phyloP scores from a whole-genome alignment of 2,797 vertebrate species.

The Protonibea diacanthus region DNA sequence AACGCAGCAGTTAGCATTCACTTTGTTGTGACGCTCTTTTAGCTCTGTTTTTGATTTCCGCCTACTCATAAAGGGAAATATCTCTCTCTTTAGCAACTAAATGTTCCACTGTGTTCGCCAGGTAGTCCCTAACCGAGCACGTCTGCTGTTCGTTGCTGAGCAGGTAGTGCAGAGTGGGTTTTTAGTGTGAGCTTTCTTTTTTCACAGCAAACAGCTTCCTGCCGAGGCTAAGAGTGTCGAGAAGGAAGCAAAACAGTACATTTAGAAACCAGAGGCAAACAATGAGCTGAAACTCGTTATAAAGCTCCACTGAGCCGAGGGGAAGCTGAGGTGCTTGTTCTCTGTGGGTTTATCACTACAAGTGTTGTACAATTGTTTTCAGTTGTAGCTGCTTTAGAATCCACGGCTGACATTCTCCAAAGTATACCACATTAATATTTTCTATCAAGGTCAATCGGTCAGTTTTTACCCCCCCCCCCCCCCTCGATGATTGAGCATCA shows the following conservation, averaged over 20 bases:
- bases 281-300: neutral
- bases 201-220: neutral
- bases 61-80: neutral
- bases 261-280: neutral
- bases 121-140: neutral
- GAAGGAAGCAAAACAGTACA: neutral
- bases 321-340: neutral
- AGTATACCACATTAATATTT: constrained; percentile 11
- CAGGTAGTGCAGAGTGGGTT: no score
- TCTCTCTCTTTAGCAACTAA: neutral
- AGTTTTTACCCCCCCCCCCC: neutral
- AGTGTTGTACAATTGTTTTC: neutral
- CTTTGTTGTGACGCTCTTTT: no score
- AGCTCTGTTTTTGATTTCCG: neutral
- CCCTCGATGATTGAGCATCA: neutral
- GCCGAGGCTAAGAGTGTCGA: neutral
- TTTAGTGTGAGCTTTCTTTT: neutral
- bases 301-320: no score
- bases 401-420: neutral
- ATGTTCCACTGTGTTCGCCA: neutral
- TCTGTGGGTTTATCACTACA: neutral
- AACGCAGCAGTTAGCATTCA: no score
- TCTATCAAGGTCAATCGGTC: constrained; percentile 25
- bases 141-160: neutral
- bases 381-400: neutral